These are phyloP conservation scores for Lutraria lutraria DNA, from an alignment of 2,888 invertebrate species.

Conservation along the genomic window DNA sequence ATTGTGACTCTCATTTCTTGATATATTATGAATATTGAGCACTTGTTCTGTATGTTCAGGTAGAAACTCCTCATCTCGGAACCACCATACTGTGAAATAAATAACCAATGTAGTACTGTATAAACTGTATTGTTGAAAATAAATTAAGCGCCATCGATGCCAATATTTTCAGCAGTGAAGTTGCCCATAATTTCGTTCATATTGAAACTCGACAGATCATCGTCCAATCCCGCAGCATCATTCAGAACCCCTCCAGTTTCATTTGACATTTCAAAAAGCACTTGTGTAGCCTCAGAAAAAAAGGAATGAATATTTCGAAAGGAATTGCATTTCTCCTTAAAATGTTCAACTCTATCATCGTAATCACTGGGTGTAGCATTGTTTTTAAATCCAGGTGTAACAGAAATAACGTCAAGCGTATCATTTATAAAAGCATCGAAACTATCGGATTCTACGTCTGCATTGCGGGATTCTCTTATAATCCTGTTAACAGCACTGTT, in stretches of 20 bases:
- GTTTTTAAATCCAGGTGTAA: conserved; percentile 43
- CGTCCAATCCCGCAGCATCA: not conserved
- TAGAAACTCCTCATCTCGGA: conserved; percentile 38
- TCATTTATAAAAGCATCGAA: conserved; percentile 42
- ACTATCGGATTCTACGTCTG: conserved; percentile 8
- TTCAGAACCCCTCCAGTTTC: conserved; percentile 28
- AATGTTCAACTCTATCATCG: conserved; percentile 48
- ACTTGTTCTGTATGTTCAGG: not conserved
- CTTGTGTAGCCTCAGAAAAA: conserved; percentile 29
- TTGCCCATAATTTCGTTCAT: conserved; percentile 17
- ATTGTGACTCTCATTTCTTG: conserved; percentile 29
- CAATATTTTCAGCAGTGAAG: conserved; percentile 31
- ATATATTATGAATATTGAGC: conserved; percentile 46
- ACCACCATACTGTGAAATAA: conserved; percentile 53
- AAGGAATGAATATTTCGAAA: not conserved
- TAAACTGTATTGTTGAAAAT: not conserved
- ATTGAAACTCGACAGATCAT: not conserved
- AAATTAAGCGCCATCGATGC: conserved; percentile 10
- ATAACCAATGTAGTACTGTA: not conserved
- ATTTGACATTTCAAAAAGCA: conserved; percentile 32
- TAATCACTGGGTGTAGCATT: conserved; percentile 32
- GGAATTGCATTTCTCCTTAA: conserved; percentile 42
- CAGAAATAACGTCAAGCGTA: conserved; percentile 40
- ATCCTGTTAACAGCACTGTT: not conserved
- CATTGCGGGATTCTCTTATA: conserved; percentile 22